Evolutionary conservation across 1,140 invertebrate species (phyloP), one percentile per base, ranked within the genome.

Genomic region (Agrypnia vestita): DNA sequence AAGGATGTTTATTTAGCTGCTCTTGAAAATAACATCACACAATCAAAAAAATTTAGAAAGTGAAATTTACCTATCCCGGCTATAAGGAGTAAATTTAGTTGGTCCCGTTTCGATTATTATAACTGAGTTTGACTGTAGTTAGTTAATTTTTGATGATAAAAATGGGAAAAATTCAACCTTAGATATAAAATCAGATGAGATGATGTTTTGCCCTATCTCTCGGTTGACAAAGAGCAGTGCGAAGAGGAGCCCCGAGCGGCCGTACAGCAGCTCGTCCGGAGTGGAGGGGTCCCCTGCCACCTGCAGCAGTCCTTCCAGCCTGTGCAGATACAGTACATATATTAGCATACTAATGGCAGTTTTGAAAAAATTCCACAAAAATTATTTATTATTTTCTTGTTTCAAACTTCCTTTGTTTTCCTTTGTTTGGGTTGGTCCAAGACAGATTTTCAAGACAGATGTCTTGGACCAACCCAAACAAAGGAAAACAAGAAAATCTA

Each of bases 211-310:
- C 47, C 84, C 86, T 76, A 84, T 86, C 85, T 95, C 85, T 84
- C 92, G 91, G 80, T 94, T 94, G 4, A 95, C 88, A 88, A 93
- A 95, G 0, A 96, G 85, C 15, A 96, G 86, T 53, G 94, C 88
- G 90, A 92, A 96, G n/a, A 98, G 86, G 88, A 96, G 97, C 25
- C 97, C 97, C 85, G 91, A 91, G 85, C 95, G 90, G 17, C 97
- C 96, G 91, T 96, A 97, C 8, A 98, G 87, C 44, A 97, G 85
- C 89, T 97, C 96, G 91, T 97, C 95, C 0, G 95, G 92, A 46
- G 94, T 85, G 75, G 90, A 88, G 51, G 85, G 81, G 55, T 91
- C 87, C 82, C 91, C 84, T 79, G 92, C 86, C 82, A 91, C 84
- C 79, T 89, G 86, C 75, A 88, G 86, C 13, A 94, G 84, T 49